Base-by-base conservation (phyloP, 2,113 vertebrate species). In the Ameiurus melas region DNA sequence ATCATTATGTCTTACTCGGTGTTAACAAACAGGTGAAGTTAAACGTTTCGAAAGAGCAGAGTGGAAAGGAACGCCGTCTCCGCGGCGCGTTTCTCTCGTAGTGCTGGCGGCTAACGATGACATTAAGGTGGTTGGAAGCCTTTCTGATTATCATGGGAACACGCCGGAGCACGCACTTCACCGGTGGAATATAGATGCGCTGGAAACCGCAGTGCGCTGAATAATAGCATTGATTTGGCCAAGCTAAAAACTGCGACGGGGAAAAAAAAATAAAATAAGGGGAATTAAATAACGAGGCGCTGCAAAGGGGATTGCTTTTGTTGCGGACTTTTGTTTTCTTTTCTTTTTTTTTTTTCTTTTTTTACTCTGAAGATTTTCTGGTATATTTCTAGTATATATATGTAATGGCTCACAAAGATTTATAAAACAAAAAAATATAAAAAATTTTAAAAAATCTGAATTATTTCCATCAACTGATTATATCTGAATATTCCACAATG, bases 81-180 rank as follows among this genome's bases (percentile, higher is more conserved):
- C 33, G 36, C 36, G 36, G 36, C 2, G n/a, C 27, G 62, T 25
- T n/a, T 79, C 25, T 75, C n/a, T 30, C 47, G 25, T 10, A 57
- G 57, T 5, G n/a, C 70, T 55, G n/a, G 17, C 20, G 43, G 80
- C 84, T 89, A 89, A 89, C 86, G 88, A 88, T 88, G 90, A 88
- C 86, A 88, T 89, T 91, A 91, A 36, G 62, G 62, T 80, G 30
- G 90, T 86, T 91, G 85, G 83, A 91, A 83, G 85, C 30, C 68
- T 39, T 88, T 85, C n/a, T 91, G 90, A 89, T 91, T 89, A 87
- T 89, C 39, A 70, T 64, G 62, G 79, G 68, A 73, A 73, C 60
- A 71, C 58, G 62, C 64, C 19, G 75, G 78, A 47, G 43, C 57
- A 12, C 2, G 39, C 58, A 57, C 19, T 22, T 66, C 85, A 86